A percentile compares a stretch with the other conserved stretches of the same genome.
Conservation (phyloP, 2,113 vertebrate species). For the Notarius lentiginosus region DNA sequence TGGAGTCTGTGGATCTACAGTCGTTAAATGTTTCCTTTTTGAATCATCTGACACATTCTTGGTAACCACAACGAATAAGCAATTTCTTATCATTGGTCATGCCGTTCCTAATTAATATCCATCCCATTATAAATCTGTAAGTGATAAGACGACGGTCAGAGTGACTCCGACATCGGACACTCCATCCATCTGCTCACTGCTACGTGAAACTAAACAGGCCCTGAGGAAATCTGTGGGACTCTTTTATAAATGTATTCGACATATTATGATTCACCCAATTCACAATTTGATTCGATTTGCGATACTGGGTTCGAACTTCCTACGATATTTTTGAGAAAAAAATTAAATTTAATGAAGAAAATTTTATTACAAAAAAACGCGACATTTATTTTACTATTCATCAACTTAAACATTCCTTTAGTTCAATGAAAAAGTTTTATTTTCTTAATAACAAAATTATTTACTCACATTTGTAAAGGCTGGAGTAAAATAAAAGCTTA, state of each 20-base stretch:
- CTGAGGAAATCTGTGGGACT: background rate
- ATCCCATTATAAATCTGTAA: background rate
- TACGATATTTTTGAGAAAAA: too few species aligned
- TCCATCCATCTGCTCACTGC: background rate
- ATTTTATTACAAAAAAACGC: too few species aligned
- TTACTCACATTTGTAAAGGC: too few species aligned
- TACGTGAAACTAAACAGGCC: background rate
- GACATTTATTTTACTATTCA: too few species aligned
- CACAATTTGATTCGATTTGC: too few species aligned
- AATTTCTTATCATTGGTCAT: background rate
- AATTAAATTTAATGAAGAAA: too few species aligned
- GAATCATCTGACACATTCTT: background rate
- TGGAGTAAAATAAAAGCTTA: too few species aligned
- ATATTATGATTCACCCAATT: too few species aligned
- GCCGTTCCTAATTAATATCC: background rate
- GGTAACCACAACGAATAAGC: background rate
- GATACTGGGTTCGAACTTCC: too few species aligned
- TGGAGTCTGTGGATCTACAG: conserved; percentile 11
- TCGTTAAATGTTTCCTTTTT: background rate
- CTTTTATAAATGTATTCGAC: background rate
- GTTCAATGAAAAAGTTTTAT: too few species aligned
- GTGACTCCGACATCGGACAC: background rate
- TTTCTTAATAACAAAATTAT: too few species aligned
- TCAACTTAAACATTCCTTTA: too few species aligned
- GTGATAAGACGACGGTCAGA: background rate